A percentile compares a stretch with the other conserved stretches of the same genome.
phyloP scores from a whole-genome alignment of 2,113 vertebrate species.

The Phylloscopus trochiloides region DNA sequence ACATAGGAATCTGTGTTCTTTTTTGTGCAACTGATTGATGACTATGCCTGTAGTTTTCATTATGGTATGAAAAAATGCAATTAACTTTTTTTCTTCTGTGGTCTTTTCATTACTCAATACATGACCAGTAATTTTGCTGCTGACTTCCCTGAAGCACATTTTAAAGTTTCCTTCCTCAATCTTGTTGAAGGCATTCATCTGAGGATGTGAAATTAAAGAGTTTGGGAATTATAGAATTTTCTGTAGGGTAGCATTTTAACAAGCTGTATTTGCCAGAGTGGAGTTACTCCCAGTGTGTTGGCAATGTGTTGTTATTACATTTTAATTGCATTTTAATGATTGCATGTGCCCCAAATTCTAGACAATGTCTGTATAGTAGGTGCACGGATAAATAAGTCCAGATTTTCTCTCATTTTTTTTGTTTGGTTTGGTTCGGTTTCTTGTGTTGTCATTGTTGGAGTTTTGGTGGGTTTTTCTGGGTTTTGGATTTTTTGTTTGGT shows the following conservation, averaged over 20 bases:
- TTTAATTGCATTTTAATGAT: conserved; percentile 17
- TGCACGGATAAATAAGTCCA: neutral
- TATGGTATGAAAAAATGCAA: neutral
- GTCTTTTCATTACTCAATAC: conserved; percentile 26
- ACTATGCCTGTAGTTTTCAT: neutral
- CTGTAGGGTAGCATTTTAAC: neutral
- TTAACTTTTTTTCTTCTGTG: neutral
- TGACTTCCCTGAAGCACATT: conserved; percentile 8
- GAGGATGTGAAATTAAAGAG: neutral
- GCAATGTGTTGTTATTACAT: neutral
- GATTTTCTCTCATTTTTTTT: neutral
- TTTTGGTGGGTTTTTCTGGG: neutral
- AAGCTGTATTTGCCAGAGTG: neutral
- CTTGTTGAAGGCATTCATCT: conserved; percentile 10
- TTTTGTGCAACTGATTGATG: conserved; percentile 24
- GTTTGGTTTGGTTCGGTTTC: neutral
- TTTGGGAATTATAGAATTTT: neutral
- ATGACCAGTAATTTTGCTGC: conserved; percentile 13
- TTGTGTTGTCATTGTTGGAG: too few relatives aligned
- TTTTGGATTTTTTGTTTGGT: neutral
- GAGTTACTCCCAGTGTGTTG: neutral
- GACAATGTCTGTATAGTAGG: neutral
- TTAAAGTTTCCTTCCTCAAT: neutral
- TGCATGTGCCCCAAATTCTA: neutral
- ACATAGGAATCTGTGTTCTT: neutral